Percentiles rank a stretch among this genome's conserved stretches.
phyloP scores from a whole-genome alignment of 2,888 invertebrate species.

The Ornithoptera priamus region DNA sequence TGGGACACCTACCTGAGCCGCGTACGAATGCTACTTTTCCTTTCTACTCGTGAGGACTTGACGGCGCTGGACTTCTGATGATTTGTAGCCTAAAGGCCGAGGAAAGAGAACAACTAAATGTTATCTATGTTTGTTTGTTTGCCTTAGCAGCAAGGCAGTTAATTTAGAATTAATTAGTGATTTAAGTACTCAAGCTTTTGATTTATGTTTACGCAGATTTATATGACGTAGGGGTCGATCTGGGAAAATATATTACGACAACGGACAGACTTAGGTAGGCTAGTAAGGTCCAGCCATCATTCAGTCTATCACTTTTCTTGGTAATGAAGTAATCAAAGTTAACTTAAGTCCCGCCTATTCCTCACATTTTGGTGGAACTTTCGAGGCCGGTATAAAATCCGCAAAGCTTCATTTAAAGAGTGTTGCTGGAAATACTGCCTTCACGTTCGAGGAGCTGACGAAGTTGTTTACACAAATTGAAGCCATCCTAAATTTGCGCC shows the following conservation, averaged over 20 bases:
- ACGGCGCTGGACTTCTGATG: constrained; percentile 32
- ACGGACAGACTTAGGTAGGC: not conserved
- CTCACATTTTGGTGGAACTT: not conserved
- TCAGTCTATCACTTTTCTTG: not conserved
- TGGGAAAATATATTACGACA: not conserved
- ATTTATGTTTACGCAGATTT: not conserved
- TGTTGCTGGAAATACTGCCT: too few species aligned
- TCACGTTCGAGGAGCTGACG: too few species aligned
- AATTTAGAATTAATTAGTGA: not conserved
- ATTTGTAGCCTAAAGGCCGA: constrained; percentile 33
- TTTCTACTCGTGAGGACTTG: constrained; percentile 13
- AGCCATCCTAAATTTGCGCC: not conserved
- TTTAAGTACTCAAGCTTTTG: not conserved
- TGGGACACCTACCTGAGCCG: constrained; percentile 14
- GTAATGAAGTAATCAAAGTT: not conserved
- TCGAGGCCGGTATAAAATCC: not conserved
- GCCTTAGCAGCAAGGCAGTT: constrained; percentile 27
- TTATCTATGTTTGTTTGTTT: constrained; percentile 36
- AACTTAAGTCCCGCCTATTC: not conserved
- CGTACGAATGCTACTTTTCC: constrained; percentile 16
- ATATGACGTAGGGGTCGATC: not conserved
- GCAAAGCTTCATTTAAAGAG: too few species aligned
- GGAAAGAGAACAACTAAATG: constrained; percentile 34
- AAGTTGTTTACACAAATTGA: too few species aligned
- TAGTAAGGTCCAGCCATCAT: not conserved